Percentiles rank a stretch among this genome's conserved stretches.
Conservation (phyloP, 2,113 vertebrate species). For the Apodemus sylvaticus region DNA sequence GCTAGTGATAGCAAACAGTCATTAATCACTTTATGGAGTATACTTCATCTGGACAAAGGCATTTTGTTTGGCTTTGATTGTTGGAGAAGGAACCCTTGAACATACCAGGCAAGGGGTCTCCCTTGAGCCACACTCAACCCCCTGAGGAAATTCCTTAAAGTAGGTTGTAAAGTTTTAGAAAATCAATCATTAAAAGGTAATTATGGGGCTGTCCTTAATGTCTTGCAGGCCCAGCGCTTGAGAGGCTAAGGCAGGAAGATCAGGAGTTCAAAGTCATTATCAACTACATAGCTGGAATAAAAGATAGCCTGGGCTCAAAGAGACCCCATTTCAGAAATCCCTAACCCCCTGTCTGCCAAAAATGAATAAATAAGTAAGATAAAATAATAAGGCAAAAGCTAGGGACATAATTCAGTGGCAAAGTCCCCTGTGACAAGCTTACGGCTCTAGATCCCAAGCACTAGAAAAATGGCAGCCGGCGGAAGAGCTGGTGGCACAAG, state of each 20-base stretch:
- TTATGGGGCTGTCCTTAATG: not conserved
- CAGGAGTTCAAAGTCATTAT: not conserved
- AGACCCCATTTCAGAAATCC: not conserved
- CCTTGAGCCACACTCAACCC: not conserved
- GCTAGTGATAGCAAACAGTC: not conserved
- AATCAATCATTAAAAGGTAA: not conserved
- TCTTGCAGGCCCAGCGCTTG: not conserved
- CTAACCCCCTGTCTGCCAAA: not conserved
- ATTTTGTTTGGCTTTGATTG: not conserved
- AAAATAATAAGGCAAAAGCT: not conserved
- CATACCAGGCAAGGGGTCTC: too few relatives aligned
- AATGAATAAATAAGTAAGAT: not conserved
- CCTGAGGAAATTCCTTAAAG: conserved; percentile 7
- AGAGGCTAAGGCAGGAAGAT: not conserved
- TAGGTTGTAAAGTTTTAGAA: not conserved
- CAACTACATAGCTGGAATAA: not conserved
- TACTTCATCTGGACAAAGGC: not conserved
- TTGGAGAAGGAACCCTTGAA: not conserved
- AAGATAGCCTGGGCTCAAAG: not conserved
- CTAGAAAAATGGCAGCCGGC: not conserved
- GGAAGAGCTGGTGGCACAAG: not conserved
- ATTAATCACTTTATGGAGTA: not conserved
- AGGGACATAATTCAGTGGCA: not conserved
- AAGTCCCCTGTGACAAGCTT: not conserved
- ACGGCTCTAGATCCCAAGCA: not conserved